Conservation (phyloP, 2,888 invertebrate genomes). For the Orthosia cruda region DNA sequence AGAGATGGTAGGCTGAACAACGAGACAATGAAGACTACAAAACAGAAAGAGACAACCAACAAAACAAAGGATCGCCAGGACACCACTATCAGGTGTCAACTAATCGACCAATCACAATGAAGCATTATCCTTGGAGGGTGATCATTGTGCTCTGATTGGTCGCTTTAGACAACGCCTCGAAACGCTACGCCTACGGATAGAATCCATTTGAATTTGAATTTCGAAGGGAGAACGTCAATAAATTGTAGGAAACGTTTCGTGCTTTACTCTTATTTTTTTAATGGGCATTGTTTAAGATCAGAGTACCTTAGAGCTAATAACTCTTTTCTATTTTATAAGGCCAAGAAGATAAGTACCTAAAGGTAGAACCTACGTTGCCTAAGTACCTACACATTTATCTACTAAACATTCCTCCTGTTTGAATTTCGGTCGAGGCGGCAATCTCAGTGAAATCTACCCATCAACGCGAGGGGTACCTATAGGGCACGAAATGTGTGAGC, state of each 20-base stretch:
- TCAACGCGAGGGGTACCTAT: too few species aligned
- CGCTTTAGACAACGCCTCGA: constrained; percentile 85
- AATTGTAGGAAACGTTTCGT: constrained; percentile 48
- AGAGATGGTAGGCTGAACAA: constrained; percentile 14
- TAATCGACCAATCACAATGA: constrained; percentile 80
- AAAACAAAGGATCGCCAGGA: constrained; percentile 83
- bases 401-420: too few species aligned
- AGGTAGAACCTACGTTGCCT: neutral
- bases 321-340: neutral
- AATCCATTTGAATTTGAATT: constrained; percentile 88
- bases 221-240: constrained; percentile 80
- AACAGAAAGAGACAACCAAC: constrained; percentile 79
- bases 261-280: constrained; percentile 24
- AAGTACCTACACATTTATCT: neutral
- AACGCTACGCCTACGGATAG: constrained; percentile 83
- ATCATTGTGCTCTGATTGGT: constrained; percentile 87
- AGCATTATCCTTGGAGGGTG: constrained; percentile 86
- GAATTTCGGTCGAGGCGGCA: too few species aligned
- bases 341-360: neutral
- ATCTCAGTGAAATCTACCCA: too few species aligned
- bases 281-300: neutral
- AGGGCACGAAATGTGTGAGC: too few species aligned
- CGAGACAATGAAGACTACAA: constrained; percentile 23
- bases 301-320: neutral
- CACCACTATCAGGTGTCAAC: constrained; percentile 78